Conservation (phyloP, 1,140 invertebrate species). For the Wiebesia pumilae region DNA sequence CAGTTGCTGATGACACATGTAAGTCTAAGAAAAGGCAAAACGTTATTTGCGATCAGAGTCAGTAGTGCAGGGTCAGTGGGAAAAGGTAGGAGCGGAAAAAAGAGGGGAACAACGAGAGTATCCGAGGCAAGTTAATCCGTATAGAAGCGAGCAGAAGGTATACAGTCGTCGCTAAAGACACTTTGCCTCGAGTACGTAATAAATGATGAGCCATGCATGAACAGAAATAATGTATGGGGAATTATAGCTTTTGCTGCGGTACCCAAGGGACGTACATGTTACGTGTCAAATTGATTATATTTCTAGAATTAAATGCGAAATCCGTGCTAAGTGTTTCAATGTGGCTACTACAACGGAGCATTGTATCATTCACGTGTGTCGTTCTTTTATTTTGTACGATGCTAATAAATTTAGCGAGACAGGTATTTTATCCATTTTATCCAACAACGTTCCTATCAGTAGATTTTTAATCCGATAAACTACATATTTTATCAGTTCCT, state of each 20-base stretch:
- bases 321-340: neutral
- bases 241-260: neutral
- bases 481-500: neutral
- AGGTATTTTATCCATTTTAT: too few species aligned
- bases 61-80: constrained; percentile 42
- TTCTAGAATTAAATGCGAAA: neutral
- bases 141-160: neutral
- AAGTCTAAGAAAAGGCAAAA: constrained; percentile 8
- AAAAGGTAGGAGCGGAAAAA: neutral
- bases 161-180: constrained; percentile 8
- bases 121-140: neutral
- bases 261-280: too few species aligned
- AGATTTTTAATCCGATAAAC: neutral
- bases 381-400: neutral
- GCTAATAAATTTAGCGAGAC: neutral
- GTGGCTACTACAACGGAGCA: too few species aligned
- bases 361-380: neutral
- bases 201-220: neutral
- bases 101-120: neutral
- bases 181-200: neutral
- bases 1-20: neutral
- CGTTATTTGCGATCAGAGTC: constrained; percentile 13
- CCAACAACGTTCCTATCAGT: neutral
- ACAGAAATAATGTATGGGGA: neutral
- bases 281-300: too few species aligned